These are phyloP conservation scores for Ophioderma brevispina DNA, from an alignment of 35 echinoderm and acorn worm species.

Conservation along the genomic window DNA sequence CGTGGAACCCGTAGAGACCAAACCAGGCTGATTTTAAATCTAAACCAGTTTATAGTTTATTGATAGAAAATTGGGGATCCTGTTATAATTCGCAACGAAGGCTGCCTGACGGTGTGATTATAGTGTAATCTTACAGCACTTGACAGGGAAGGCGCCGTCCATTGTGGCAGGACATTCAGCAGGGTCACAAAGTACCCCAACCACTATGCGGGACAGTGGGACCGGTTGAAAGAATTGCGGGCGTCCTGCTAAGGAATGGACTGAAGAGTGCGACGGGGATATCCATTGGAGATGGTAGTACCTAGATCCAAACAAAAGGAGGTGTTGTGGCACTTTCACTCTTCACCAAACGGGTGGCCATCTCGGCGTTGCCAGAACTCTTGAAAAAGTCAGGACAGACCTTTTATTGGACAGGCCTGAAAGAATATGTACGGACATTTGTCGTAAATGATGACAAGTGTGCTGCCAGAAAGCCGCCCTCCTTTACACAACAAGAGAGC, in stretches of 20 bases:
- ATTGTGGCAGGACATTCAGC: background rate
- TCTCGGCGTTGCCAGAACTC: slow-evolving; percentile 10
- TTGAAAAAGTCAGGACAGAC: too few relatives aligned
- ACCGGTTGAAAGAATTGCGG: background rate
- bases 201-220: background rate
- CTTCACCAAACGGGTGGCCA: slow-evolving; percentile 15
- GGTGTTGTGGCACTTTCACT: background rate
- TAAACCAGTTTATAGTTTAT: too few relatives aligned
- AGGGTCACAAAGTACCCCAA: background rate
- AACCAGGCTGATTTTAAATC: too few relatives aligned
- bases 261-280: background rate
- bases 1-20: too few relatives aligned
- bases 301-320: background rate
- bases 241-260: background rate
- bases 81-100: too few relatives aligned
- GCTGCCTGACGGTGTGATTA: too few relatives aligned
- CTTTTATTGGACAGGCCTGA: slow-evolving; percentile 8
- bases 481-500: background rate
- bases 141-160: too few relatives aligned
- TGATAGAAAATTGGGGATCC: too few relatives aligned
- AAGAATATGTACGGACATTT: background rate
- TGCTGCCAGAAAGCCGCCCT: slow-evolving; percentile 23
- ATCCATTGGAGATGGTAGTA: background rate
- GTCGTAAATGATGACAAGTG: slow-evolving; percentile 9
- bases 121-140: too few relatives aligned